Percentiles rank a stretch among this genome's conserved stretches.
Evolutionary conservation across 2,888 invertebrate species (phyloP).

Genomic region (Odontocolon sp.): DNA sequence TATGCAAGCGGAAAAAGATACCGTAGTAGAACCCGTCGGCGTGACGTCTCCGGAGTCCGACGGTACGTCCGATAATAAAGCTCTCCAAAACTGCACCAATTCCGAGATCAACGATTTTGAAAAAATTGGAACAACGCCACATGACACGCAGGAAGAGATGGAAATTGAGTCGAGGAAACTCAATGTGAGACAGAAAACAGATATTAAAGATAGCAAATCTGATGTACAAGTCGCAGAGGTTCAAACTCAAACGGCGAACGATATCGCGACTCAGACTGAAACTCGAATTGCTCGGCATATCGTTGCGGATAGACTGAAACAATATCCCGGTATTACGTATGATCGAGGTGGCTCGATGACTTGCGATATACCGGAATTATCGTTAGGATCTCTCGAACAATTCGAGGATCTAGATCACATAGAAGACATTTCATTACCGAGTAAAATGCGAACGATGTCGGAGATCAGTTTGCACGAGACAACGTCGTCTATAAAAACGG

Average conservation of each 20-base stretch:
- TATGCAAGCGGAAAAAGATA: slow-evolving; percentile 58
- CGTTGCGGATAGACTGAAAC: slow-evolving; percentile 60
- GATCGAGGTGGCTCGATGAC: slow-evolving; percentile 66
- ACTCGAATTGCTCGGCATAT: slow-evolving; percentile 56
- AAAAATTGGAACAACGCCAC: not conserved
- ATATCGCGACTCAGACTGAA: slow-evolving; percentile 79
- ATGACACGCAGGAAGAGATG: not conserved
- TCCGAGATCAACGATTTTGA: not conserved
- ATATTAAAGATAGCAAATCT: slow-evolving; percentile 58
- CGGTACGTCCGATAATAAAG: not conserved
- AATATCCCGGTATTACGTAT: slow-evolving; percentile 70
- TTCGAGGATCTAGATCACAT: slow-evolving; percentile 74
- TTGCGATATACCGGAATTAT: slow-evolving; percentile 70
- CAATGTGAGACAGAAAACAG: not conserved
- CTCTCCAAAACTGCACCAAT: not conserved
- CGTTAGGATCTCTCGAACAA: slow-evolving; percentile 73
- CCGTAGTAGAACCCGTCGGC: not conserved
- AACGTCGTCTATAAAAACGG: slow-evolving; percentile 79
- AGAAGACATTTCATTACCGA: slow-evolving; percentile 76
- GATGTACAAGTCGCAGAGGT: slow-evolving; percentile 76
- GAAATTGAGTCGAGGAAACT: slow-evolving; percentile 18
- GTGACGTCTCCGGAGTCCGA: slow-evolving; percentile 3
- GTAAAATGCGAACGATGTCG: slow-evolving; percentile 78
- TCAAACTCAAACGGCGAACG: slow-evolving; percentile 79
- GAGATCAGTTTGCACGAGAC: slow-evolving; percentile 80